A percentile compares a stretch with the other conserved stretches of the same genome.
phyloP scores from a whole-genome alignment of 2,113 vertebrate species.

The Nothoprocta pentlandii region DNA sequence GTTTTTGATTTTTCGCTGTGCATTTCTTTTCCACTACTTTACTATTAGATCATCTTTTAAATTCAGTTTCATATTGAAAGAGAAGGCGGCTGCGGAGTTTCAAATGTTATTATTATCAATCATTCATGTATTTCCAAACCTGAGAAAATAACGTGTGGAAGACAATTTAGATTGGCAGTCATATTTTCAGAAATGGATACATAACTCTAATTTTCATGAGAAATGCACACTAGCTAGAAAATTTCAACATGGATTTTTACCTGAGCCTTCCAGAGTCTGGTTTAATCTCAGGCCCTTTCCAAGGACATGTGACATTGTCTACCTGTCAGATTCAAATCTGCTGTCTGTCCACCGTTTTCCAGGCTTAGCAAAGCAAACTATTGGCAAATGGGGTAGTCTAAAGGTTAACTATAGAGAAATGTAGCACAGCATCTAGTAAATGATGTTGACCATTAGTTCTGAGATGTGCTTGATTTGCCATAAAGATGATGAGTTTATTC shows the following conservation, averaged over 20 bases:
- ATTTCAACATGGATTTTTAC: not conserved
- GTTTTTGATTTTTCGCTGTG: not conserved
- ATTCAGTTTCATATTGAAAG: slow-evolving; percentile 14
- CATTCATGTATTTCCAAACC: not conserved
- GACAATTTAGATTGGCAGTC: not conserved
- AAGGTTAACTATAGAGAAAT: not conserved
- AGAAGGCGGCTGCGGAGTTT: slow-evolving; percentile 10
- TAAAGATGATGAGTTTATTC: not conserved
- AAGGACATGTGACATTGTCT: not conserved
- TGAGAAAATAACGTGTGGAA: not conserved
- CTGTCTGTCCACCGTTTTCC: not conserved
- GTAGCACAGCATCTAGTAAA: not conserved
- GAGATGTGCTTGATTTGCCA: not conserved
- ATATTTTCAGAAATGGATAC: not conserved
- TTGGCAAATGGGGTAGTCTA: not conserved
- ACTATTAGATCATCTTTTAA: not conserved
- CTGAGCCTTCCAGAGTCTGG: not conserved
- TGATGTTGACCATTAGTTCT: slow-evolving; percentile 12
- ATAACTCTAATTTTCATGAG: not conserved
- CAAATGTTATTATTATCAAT: slow-evolving; percentile 4
- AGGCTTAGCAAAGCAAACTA: not conserved
- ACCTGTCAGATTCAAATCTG: not conserved
- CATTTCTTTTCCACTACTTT: slow-evolving; percentile 7
- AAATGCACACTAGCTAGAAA: not conserved
- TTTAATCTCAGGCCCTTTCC: not conserved